Base-by-base conservation (phyloP, 53 echinoderm and acorn worm species). In the Paracentrotus lividus region DNA sequence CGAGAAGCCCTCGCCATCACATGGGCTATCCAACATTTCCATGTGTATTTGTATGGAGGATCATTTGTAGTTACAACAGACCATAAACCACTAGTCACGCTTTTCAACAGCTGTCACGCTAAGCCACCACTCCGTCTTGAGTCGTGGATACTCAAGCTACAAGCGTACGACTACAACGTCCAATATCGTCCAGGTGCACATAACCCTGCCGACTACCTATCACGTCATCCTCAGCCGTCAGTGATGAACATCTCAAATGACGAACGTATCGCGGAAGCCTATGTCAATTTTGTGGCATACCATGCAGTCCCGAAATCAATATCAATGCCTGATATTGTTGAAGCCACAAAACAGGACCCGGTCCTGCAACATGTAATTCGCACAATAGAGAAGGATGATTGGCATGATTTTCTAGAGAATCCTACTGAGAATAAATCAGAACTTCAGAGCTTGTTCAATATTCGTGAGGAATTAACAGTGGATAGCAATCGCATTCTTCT, bases 151-250 rank as follows among this genome's bases (percentile, higher is more conserved):
- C 61, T 95, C 44, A 85, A 90, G 2, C 88, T 90, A 1, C 88
- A 88, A 72, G 90, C 93, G 47, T 93, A 95, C 86, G 90, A 95
- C 51, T 26, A 78, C 53, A 65, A 49, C 10, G 32, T 95, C 67
- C 36, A 77, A 23, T 93, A 95, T 61, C 52, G 78, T 27, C 94
- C 94, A n/a, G 95, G 93, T 34, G 43, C 29, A 43, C 49, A 55
- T 56, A 95, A 95, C 61, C 95, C 93, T 55, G 95, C 93, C 1
- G 88, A 95, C 58, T 94, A 94, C 77, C 24, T 94, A 33, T 94
- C 77, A 26, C 86, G 69, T 2, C 67, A 66, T 56, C 51, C 87
- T 15, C 44, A 4, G 81, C 42, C 13, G 15, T 16, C 18, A 10
- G 55, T 20, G 18, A 55, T 55, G 55, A 13, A 81, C 94, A 93